Percentiles rank a stretch among this genome's conserved stretches.
Evolutionary conservation across 1,140 invertebrate genomes (phyloP).

Genomic region (Lasioglossum albipes): DNA sequence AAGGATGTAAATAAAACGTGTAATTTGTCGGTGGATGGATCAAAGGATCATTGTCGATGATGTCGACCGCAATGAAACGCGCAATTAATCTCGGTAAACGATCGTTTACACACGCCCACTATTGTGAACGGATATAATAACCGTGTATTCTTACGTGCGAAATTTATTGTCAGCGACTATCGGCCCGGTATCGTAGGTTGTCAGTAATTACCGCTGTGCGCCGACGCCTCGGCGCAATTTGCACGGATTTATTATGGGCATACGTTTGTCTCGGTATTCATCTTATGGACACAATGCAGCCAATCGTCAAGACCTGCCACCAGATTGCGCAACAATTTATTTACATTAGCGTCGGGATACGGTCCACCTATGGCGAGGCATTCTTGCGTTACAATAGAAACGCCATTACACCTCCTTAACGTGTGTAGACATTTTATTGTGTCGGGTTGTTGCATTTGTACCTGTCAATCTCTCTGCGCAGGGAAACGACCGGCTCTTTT

Average conservation of each 20-base stretch:
- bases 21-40: conserved; percentile 39
- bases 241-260: conserved; percentile 45
- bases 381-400: background rate
- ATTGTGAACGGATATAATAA: conserved; percentile 30
- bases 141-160: conserved; percentile 26
- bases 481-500: background rate
- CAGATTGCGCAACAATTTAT: conserved; percentile 16
- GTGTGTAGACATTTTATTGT: background rate
- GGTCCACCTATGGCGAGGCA: background rate
- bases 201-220: conserved; percentile 35
- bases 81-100: conserved; percentile 29
- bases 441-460: background rate
- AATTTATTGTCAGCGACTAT: conserved; percentile 52
- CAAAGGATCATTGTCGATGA: conserved; percentile 17
- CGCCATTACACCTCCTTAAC: background rate
- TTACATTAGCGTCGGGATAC: background rate
- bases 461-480: background rate
- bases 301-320: conserved; percentile 35
- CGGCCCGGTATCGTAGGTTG: conserved; percentile 27
- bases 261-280: conserved; percentile 18
- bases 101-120: conserved; percentile 48
- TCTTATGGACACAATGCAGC: conserved; percentile 24
- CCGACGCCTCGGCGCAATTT: conserved; percentile 42
- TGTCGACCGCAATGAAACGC: conserved; percentile 2
- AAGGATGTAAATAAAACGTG: conserved; percentile 10